Evolutionary conservation across 2,888 invertebrate species (phyloP), one percentile per base, ranked within the genome.

Genomic region (Drosophila paranaensis): DNA sequence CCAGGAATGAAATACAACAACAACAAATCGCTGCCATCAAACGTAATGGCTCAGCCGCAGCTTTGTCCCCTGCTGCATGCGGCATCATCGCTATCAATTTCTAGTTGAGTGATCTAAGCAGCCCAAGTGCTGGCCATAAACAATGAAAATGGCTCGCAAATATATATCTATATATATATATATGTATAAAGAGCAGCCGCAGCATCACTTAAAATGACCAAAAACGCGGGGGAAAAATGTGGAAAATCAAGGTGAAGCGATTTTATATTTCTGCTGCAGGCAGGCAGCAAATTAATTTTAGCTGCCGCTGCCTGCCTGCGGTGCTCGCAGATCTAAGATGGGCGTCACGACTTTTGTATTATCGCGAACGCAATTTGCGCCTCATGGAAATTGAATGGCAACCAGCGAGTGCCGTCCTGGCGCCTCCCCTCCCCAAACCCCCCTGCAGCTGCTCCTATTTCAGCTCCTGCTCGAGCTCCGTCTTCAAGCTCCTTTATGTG

Each of bases 51-150:
- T 46, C 51, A 37, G 53, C 20, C 58, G 69, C 45, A n/a, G n/a
- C n/a, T 13, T 11, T 14, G 46, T 14, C 27, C 8, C 14, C 25
- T 14, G 54, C 58, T 50, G 43, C 67, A 63, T 64, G 61, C 60
- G 63, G 50, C 71, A 74, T 27, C 27, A 27, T 27, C 81, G 79
- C 87, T 76, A 84, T 87, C 84, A 86, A 86, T 89, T 89, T 83
- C 79, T 83, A 88, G 83, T 81, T 74, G 80, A 85, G 55, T 82
- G 77, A 85, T 85, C 86, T 88, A 79, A 72, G 88, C 77, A 74
- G 82, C 43, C 53, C 63, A 87, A 81, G 71, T 81, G 78, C 62
- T 71, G 61, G 69, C 71, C 37, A 85, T 88, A 71, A 85, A 88
- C 79, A 73, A 68, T 85, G 63, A 73, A 70, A 85, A 88, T 79